Conservation (phyloP, 2,113 vertebrate species). For the Takifugu flavidus region DNA sequence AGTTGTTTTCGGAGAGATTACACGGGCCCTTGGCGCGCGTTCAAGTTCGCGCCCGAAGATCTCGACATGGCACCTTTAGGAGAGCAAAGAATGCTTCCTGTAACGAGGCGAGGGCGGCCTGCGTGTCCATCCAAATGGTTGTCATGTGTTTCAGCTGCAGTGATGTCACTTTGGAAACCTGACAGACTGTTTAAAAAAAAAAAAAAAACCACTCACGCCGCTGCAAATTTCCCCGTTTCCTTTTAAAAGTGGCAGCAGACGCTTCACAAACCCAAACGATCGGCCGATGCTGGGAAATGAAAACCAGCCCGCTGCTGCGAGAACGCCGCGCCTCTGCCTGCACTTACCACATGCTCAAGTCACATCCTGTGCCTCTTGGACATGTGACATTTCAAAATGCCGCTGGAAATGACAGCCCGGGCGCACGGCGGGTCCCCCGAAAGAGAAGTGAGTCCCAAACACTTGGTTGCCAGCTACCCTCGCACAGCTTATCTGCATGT, state of each 20-base stretch:
- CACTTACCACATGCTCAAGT: constrained; percentile 42
- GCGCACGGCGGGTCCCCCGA: constrained; percentile 16
- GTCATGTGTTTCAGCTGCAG: background rate
- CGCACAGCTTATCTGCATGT: constrained; percentile 1
- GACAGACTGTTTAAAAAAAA: constrained; percentile 4
- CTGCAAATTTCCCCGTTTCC: constrained; percentile 32
- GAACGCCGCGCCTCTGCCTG: constrained; percentile 38
- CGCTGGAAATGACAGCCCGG: constrained; percentile 49
- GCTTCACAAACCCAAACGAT: constrained; percentile 17
- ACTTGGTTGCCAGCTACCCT: constrained; percentile 20
- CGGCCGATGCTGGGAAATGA: constrained; percentile 40
- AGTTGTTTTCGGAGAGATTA: constrained; percentile 22
- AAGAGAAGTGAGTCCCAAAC: constrained; percentile 17
- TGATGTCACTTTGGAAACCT: constrained; percentile 28
- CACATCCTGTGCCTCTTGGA: constrained; percentile 58
- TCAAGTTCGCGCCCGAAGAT: background rate
- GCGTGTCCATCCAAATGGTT: constrained; percentile 17
- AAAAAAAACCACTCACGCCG: constrained; percentile 11
- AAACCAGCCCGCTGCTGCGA: constrained; percentile 32
- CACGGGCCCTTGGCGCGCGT: background rate
- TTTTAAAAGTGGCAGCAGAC: constrained; percentile 7
- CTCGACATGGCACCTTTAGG: constrained; percentile 29
- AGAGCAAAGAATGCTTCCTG: constrained; percentile 35
- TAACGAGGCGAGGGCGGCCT: constrained; percentile 15
- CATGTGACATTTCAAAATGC: constrained; percentile 65